Conservation (phyloP, 2,888 invertebrate genomes). For the Salpingus planirostris region DNA sequence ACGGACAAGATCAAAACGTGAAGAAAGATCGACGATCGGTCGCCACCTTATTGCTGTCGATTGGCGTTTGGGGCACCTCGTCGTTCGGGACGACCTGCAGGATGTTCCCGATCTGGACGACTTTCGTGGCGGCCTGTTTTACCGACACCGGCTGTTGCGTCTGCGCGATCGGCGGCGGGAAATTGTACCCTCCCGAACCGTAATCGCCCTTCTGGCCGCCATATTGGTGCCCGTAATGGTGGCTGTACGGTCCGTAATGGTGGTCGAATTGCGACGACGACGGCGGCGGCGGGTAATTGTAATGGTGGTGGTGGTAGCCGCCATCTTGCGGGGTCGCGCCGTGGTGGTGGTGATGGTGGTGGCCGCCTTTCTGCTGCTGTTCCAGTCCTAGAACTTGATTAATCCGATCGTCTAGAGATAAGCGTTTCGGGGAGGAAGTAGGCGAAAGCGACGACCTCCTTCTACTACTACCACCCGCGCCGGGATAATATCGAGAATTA, state of each 20-base stretch:
- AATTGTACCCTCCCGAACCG: not conserved
- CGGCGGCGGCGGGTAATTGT: not conserved
- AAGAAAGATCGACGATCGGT: too few relatives aligned
- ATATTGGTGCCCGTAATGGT: constrained; percentile 5
- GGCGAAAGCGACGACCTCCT: not conserved
- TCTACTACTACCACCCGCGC: not conserved
- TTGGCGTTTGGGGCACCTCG: constrained; percentile 16
- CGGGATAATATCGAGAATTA: constrained; percentile 2
- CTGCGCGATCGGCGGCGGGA: constrained; percentile 5
- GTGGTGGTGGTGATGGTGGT: not conserved
- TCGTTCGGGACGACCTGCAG: constrained; percentile 53
- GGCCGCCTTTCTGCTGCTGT: not conserved
- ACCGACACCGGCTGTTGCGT: too few relatives aligned
- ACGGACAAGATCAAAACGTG: too few relatives aligned
- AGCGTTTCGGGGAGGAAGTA: constrained; percentile 45
- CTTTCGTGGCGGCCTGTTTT: constrained; percentile 18
- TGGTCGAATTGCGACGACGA: not conserved
- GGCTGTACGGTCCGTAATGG: constrained; percentile 7
- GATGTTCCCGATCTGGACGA: constrained; percentile 51
- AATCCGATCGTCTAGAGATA: constrained; percentile 52
- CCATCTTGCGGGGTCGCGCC: not conserved
- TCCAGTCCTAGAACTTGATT: too few relatives aligned
- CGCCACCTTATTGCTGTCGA: not conserved
- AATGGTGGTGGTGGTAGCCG: not conserved
- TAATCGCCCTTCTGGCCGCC: too few relatives aligned